These are phyloP conservation scores for Hirtodrosophila confusa DNA, from an alignment of 2,888 invertebrate species.

Conservation along the genomic window DNA sequence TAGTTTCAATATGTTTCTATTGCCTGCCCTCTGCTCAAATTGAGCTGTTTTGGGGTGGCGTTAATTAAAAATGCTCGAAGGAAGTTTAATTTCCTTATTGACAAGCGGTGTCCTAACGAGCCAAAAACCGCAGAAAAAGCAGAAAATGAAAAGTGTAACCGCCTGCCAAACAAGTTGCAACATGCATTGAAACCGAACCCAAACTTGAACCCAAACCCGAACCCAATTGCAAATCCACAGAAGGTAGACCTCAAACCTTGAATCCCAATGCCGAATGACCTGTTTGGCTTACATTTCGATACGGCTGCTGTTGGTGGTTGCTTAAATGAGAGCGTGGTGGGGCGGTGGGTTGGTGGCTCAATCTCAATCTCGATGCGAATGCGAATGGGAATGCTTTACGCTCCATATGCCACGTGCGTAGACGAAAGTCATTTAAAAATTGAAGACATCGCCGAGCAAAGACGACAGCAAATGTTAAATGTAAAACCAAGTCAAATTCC, in stretches of 20 bases:
- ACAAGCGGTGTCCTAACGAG: neutral
- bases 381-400: conserved; percentile 74
- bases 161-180: conserved; percentile 36
- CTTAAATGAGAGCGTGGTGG: conserved; percentile 9
- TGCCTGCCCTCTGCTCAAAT: neutral
- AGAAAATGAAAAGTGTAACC: conserved; percentile 8
- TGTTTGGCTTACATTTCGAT: conserved; percentile 62
- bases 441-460: conserved; percentile 51
- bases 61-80: conserved; percentile 8
- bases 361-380: conserved; percentile 24
- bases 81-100: conserved; percentile 17
- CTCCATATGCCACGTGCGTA: conserved; percentile 82
- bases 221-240: conserved; percentile 3
- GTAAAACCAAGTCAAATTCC: conserved; percentile 76
- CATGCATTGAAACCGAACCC: conserved; percentile 25
- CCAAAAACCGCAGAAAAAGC: neutral
- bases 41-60: neutral
- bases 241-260: conserved; percentile 15
- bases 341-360: conserved; percentile 22
- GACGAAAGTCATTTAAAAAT: conserved; percentile 73
- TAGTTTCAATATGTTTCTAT: too few species aligned
- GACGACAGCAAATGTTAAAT: conserved; percentile 49
- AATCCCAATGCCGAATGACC: conserved; percentile 47
- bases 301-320: conserved; percentile 51
- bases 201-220: conserved; percentile 7